Evolutionary conservation across 1,140 invertebrate species (phyloP).

Genomic region (Brachionus koreanus): DNA sequence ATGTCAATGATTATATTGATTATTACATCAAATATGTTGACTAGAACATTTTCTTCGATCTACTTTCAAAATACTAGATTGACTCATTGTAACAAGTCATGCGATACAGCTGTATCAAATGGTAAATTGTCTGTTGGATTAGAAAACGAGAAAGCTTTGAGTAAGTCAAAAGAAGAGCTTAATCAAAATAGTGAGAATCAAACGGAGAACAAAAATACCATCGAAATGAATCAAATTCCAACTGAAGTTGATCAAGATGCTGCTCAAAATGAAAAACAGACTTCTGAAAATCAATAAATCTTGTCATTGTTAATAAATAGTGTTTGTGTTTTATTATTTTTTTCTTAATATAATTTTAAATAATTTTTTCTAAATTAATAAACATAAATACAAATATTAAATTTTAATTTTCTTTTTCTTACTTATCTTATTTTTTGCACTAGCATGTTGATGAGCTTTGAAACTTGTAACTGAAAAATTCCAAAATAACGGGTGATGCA

Average conservation of each 20-base stretch:
- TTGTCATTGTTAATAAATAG: background rate
- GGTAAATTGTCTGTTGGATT: slow-evolving; percentile 1
- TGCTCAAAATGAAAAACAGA: background rate
- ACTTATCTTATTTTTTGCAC: too few relatives aligned
- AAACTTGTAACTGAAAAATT: too few relatives aligned
- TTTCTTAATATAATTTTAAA: background rate
- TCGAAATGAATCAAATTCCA: slow-evolving; percentile 23
- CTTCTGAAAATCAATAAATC: background rate
- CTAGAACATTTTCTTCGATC: slow-evolving; percentile 3
- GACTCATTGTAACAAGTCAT: slow-evolving; percentile 9
- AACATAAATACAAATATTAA: background rate
- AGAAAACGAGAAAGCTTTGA: background rate
- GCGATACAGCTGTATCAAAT: slow-evolving; percentile 13
- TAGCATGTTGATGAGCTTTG: too few relatives aligned
- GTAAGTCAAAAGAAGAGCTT: background rate
- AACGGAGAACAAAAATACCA: background rate
- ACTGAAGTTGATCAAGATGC: background rate
- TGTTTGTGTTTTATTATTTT: background rate
- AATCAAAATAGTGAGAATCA: background rate
- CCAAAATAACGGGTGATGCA: too few relatives aligned
- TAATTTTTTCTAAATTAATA: slow-evolving; percentile 5
- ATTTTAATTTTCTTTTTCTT: too few relatives aligned
- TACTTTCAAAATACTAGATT: slow-evolving; percentile 39
- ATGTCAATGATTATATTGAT: slow-evolving; percentile 38
- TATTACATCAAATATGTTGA: slow-evolving; percentile 27